phyloP scores from a whole-genome alignment of 2,797 vertebrate genomes.

The Galaxias olidus region DNA sequence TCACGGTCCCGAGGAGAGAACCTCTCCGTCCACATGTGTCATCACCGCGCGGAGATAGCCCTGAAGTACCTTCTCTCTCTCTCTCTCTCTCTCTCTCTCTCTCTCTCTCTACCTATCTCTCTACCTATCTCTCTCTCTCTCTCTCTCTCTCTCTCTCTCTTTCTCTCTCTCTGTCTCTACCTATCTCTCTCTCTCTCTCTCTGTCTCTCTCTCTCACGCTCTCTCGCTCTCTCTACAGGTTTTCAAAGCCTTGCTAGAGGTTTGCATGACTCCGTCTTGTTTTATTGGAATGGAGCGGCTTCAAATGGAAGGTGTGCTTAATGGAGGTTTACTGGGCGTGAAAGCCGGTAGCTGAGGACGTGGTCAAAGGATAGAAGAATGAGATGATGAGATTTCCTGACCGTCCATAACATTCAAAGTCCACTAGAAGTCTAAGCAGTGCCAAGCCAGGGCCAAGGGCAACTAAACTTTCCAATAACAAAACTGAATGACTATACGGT shows the following conservation, averaged over 20 bases:
- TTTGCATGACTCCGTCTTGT: slow-evolving; percentile 54
- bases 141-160: too few species aligned
- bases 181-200: too few species aligned
- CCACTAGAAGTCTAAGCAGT: slow-evolving; percentile 33
- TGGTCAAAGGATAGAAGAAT: background rate
- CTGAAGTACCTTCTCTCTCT: slow-evolving; percentile 27
- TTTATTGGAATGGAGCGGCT: slow-evolving; percentile 38
- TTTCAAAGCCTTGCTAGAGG: slow-evolving; percentile 48
- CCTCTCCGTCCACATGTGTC: slow-evolving; percentile 40
- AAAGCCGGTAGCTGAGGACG: slow-evolving; percentile 37
- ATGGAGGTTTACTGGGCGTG: slow-evolving; percentile 58
- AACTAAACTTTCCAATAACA: too few species aligned
- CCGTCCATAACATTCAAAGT: too few species aligned
- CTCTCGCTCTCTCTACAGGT: slow-evolving; percentile 57
- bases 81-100: too few species aligned
- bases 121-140: too few species aligned
- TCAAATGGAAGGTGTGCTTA: slow-evolving; percentile 41
- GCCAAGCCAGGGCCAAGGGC: slow-evolving; percentile 25
- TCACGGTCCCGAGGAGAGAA: background rate
- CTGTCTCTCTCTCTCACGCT: too few species aligned
- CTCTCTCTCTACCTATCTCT: too few species aligned
- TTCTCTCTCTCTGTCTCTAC: too few species aligned
- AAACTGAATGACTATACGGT: too few species aligned
- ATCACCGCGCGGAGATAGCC: slow-evolving; percentile 60
- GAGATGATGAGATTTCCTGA: too few species aligned